Evolutionary conservation across 2,888 invertebrate genomes (phyloP), one percentile per base, ranked within the genome.

Genomic region (Chelonus formosanus): DNA sequence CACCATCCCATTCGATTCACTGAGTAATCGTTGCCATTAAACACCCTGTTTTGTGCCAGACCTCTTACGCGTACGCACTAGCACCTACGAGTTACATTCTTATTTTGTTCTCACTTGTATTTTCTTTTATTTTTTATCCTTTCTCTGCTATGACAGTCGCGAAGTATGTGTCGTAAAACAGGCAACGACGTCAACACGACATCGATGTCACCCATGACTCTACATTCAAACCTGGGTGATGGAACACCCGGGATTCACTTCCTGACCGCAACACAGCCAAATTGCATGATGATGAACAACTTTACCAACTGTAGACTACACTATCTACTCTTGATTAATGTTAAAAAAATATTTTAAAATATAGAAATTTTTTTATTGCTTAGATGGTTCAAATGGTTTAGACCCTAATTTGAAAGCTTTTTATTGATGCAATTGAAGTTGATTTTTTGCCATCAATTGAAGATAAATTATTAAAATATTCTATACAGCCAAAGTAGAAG

Each of bases 1-100:
- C 73, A 75, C 70, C 78, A 74, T 75, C 77, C 77, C 80, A 74
- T 83, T 83, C 83, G 82, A 83, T 83, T 80, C 78, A 78, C 77
- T 82, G 83, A 83, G 79, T 83, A 83, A 83, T 83, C 78, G 78
- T 71, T 67, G 72, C 78, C 82, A 83, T 83, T 82, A 83, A 83
- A 73, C 78, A 82, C 77, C 76, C 82, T 80, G 82, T 82, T 80
- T 75, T 78, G 70, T 74, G 71, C 67, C 70, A 67, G 67, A 10
- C 48, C 48, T 62, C 7, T 53, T 55, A 32, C 59, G 61, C 66
- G 53, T 47, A 53, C 44, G 61, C 71, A 68, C 65, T 56, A 43
- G 36, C 55, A 43, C 2, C 20, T 20, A 20, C 20, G 20, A 20
- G n/a, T 36, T 31, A 36, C 32, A 56, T 65, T 58, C 10, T 58